These are phyloP conservation scores for Sylvilagus bachmani DNA, from an alignment of 2,113 vertebrate genomes.

Conservation along the genomic window DNA sequence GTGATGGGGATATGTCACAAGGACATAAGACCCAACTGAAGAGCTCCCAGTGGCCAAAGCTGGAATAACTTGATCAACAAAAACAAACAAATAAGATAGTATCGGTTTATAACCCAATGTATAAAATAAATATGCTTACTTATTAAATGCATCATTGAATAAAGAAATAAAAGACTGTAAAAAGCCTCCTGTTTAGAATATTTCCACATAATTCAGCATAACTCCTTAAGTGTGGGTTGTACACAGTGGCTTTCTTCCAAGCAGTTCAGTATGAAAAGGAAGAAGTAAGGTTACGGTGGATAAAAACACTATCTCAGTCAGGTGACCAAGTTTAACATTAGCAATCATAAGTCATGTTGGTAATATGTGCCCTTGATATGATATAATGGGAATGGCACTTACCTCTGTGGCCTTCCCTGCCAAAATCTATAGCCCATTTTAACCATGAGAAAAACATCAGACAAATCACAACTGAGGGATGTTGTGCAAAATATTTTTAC, in stretches of 20 bases:
- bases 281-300: neutral
- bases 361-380: neutral
- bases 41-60: neutral
- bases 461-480: neutral
- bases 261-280: neutral
- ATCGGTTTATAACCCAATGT: neutral
- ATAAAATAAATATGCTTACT: neutral
- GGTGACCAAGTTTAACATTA: neutral
- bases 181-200: neutral
- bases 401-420: neutral
- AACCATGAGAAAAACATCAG: neutral
- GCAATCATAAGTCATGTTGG: neutral
- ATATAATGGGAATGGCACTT: neutral
- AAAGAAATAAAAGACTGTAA: neutral
- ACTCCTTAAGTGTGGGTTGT: neutral
- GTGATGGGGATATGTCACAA: neutral
- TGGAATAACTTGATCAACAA: neutral
- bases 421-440: neutral
- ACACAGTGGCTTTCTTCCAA: neutral
- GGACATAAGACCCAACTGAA: neutral
- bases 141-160: neutral
- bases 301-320: neutral
- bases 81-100: neutral
- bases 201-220: conserved; percentile 6
- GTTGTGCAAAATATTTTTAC: neutral